Conservation (phyloP, 2,797 vertebrate genomes). For the Notolabrus celidotus region DNA sequence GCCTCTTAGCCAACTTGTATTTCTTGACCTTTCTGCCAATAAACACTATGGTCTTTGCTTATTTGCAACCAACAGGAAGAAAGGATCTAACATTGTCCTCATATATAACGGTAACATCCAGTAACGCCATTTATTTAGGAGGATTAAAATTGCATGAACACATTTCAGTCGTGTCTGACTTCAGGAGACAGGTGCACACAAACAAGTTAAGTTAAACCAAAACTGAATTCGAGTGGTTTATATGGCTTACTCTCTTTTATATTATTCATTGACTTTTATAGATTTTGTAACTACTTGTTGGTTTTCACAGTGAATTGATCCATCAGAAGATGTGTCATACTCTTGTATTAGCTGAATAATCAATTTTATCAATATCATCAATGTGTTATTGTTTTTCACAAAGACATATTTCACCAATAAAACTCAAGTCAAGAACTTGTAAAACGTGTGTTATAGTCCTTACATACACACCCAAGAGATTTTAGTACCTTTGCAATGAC, state of each 20-base stretch:
- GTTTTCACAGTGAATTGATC: not conserved
- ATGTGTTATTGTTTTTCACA: not conserved
- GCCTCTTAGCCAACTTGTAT: too few species aligned
- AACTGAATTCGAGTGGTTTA: not conserved
- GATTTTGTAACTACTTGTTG: not conserved
- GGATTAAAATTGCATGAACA: too few species aligned
- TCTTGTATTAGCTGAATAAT: not conserved
- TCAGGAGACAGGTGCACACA: not conserved
- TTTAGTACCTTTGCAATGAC: constrained; percentile 60
- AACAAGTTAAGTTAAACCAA: not conserved
- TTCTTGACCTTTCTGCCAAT: too few species aligned
- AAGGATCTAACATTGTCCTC: too few species aligned
- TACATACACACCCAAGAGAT: constrained; percentile 42
- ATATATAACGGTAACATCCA: too few species aligned
- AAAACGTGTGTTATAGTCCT: constrained; percentile 28
- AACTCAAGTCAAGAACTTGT: constrained; percentile 1
- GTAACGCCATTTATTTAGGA: too few species aligned
- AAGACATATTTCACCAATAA: not conserved
- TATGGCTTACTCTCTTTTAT: not conserved
- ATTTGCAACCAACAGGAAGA: too few species aligned
- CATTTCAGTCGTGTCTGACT: too few species aligned
- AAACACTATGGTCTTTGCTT: too few species aligned
- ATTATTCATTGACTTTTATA: not conserved
- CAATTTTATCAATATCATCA: not conserved
- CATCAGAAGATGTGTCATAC: not conserved